Evolutionary conservation across 1,140 invertebrate genomes (phyloP), one percentile per base, ranked within the genome.

Genomic region (Hycleus phaleratus): DNA sequence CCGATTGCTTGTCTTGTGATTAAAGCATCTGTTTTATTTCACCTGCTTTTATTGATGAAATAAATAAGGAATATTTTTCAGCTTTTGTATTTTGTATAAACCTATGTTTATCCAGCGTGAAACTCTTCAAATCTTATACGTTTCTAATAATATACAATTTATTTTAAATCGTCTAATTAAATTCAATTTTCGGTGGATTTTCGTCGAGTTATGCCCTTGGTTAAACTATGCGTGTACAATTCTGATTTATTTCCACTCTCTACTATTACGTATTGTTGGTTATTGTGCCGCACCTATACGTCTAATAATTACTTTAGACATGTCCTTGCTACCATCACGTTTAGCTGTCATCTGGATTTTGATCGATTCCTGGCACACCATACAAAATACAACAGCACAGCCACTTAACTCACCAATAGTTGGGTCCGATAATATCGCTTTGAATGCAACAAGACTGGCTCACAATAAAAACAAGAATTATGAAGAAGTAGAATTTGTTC

Each of bases 91-190:
- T 18, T 18, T 18, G 18, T 18, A 18, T 18, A 18, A 1, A 18
- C 32, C 7, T 32, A 7, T 32, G 32, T 32, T 32, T 32, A 32
- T 32, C 32, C 7, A 32, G 4, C 32, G 7, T 32, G 32, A 32
- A 7, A 32, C 32, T 32, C 7, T 32, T 32, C 4, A 4, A 32
- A 32, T 32, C 45, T 52, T 53, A 32, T 53, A 26, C 51, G 51
- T 26, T 53, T 53, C 42, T 53, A 53, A 53, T 53, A 53, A 53
- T 32, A 53, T 53, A 46, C 46, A 53, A 53, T 53, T 53, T 44
- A 53, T 53, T 45, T 53, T 46, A 42, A 42, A 45, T 46, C 38
- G 12, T 53, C 40, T 53, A 53, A 53, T 53, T 53, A 53, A 53
- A 53, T 53, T 45, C 46, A 53, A 53, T 53, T 26, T 46, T 10